These are phyloP conservation scores for Alsophila aescularia DNA, from an alignment of 2,888 invertebrate genomes.

Conservation along the genomic window DNA sequence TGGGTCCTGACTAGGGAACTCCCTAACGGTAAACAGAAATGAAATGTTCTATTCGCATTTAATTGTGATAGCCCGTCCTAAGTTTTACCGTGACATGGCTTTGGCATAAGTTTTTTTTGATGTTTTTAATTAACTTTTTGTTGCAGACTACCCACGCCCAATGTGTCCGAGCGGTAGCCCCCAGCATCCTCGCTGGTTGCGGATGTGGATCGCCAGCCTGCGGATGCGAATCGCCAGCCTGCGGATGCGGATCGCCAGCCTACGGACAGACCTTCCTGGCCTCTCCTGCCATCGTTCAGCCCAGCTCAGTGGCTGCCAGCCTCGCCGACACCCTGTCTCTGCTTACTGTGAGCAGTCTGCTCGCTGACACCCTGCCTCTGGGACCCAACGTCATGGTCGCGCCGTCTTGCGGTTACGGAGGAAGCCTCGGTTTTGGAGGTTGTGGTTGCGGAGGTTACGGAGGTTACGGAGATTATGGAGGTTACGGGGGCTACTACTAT, in stretches of 20 bases:
- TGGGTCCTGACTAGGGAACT: too few species aligned
- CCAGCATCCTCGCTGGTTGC: slow-evolving; percentile 5
- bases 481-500: slow-evolving; percentile 13
- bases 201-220: slow-evolving; percentile 8
- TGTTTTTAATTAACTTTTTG: background rate
- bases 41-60: too few species aligned
- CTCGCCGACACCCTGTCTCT: slow-evolving; percentile 70
- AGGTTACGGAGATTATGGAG: slow-evolving; percentile 8
- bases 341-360: slow-evolving; percentile 66
- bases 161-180: slow-evolving; percentile 26
- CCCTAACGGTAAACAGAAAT: too few species aligned
- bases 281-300: slow-evolving; percentile 37
- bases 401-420: slow-evolving; percentile 27
- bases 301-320: slow-evolving; percentile 57
- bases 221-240: slow-evolving; percentile 1
- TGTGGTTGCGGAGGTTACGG: slow-evolving; percentile 31
- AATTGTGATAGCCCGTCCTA: too few species aligned
- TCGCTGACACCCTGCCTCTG: slow-evolving; percentile 62
- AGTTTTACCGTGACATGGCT: too few species aligned
- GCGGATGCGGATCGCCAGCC: slow-evolving; percentile 1
- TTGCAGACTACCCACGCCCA: slow-evolving; percentile 55
- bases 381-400: slow-evolving; percentile 44
- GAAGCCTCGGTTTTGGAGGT: slow-evolving; percentile 4
- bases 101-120: too few species aligned
- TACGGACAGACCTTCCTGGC: slow-evolving; percentile 3